Percentiles rank a stretch among this genome's conserved stretches.
These are phyloP conservation scores for Paratrypauchen microcephalus DNA, from an alignment of 2,797 vertebrate genomes.

Conservation along the genomic window DNA sequence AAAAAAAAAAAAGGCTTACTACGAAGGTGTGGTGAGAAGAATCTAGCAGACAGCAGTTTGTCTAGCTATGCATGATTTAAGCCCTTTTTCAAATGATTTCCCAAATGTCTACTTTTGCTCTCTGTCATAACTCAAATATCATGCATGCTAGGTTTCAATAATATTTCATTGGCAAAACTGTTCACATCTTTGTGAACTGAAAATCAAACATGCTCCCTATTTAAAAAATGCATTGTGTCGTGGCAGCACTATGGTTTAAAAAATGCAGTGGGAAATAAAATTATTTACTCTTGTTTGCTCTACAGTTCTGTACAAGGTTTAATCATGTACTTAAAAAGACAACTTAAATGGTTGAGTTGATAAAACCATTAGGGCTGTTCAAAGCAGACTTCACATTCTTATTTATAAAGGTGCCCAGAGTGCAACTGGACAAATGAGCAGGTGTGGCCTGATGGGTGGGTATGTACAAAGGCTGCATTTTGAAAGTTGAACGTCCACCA, in stretches of 20 bases:
- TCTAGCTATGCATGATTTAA: not conserved
- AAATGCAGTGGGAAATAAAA: not conserved
- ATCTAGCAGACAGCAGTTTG: too few species aligned
- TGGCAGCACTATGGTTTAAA: not conserved
- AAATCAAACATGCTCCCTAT: too few species aligned
- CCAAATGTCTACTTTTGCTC: not conserved
- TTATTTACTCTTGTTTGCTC: too few species aligned
- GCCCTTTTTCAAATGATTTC: not conserved
- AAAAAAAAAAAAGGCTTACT: too few species aligned
- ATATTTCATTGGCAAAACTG: too few species aligned
- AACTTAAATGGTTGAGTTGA: not conserved
- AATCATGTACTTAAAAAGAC: too few species aligned
- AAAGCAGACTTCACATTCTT: not conserved
- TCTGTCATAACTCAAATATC: too few species aligned
- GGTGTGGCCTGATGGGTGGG: slow-evolving; percentile 27
- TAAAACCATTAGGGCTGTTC: not conserved
- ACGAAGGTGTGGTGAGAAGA: not conserved
- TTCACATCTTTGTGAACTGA: too few species aligned
- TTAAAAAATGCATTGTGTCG: not conserved
- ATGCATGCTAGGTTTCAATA: not conserved
- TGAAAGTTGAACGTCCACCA: slow-evolving; percentile 53
- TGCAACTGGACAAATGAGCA: slow-evolving; percentile 36
- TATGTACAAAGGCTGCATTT: slow-evolving; percentile 42
- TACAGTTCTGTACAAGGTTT: too few species aligned
- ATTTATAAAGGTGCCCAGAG: slow-evolving; percentile 21